Percentiles rank a stretch among this genome's conserved stretches.
Conservation (phyloP, 1,140 invertebrate genomes). For the Zaprionus gabonicus region DNA sequence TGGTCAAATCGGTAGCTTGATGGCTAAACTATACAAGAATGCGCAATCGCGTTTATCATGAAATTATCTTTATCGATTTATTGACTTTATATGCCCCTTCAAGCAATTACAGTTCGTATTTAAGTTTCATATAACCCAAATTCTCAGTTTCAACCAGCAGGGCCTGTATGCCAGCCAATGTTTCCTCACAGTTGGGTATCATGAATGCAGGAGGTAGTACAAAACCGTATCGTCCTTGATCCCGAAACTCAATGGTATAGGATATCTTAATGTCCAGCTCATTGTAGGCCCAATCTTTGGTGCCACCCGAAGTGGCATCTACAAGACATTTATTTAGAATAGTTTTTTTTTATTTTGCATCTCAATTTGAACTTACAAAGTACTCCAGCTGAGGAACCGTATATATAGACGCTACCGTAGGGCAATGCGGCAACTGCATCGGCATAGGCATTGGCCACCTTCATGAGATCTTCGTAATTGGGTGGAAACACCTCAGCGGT, state of each 20-base stretch:
- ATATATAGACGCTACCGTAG: conserved; percentile 85
- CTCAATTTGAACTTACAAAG: conserved; percentile 85
- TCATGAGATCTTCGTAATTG: conserved; percentile 86
- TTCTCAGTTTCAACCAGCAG: conserved; percentile 86
- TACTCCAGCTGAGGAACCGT: conserved; percentile 85
- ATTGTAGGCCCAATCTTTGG: conserved; percentile 89
- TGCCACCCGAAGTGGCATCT: conserved; percentile 86
- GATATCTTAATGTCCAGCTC: conserved; percentile 86
- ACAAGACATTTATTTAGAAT: neutral
- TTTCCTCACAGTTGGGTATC: conserved; percentile 91
- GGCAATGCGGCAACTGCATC: conserved; percentile 82
- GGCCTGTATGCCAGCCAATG: conserved; percentile 90
- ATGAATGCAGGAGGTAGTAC: conserved; percentile 93
- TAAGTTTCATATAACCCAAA: conserved; percentile 60
- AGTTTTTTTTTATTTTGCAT: no score
- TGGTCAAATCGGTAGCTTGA: neutral
- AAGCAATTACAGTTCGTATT: conserved; percentile 49
- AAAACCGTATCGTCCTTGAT: conserved; percentile 94
- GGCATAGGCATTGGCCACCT: conserved; percentile 85
- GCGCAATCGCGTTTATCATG: conserved; percentile 12
- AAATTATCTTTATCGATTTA: conserved; percentile 65
- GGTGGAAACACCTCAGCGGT: conserved; percentile 82
- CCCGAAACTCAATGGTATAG: conserved; percentile 87
- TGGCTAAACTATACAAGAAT: neutral
- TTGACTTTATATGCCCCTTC: conserved; percentile 21